Percentiles rank a stretch among this genome's conserved stretches.
Evolutionary conservation across 2,797 vertebrate species (phyloP).

Genomic region (Luscinia megarhynchos): DNA sequence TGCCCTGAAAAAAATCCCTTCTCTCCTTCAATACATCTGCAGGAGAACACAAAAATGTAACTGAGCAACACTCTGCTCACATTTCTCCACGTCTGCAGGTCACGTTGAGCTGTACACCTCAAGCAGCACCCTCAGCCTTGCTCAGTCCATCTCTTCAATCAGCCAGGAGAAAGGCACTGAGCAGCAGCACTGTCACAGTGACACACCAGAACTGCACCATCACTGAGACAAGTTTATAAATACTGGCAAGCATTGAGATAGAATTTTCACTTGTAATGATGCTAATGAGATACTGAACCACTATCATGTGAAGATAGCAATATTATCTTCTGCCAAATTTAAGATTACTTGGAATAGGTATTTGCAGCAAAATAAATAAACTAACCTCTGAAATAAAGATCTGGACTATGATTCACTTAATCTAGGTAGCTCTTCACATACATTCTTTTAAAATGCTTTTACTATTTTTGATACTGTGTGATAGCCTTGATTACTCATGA

Average conservation of each 20-base stretch:
- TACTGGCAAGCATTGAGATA: neutral
- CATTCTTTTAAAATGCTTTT: neutral
- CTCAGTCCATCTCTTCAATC: constrained; percentile 19
- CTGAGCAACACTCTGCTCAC: constrained; percentile 6
- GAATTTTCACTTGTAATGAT: neutral
- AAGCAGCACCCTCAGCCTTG: constrained; percentile 19
- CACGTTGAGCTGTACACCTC: neutral
- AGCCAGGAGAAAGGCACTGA: neutral
- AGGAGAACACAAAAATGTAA: constrained; percentile 2
- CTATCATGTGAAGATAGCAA: neutral
- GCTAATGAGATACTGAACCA: neutral
- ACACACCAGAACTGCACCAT: neutral
- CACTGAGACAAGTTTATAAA: neutral
- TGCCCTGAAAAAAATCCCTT: neutral
- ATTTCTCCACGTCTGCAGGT: constrained; percentile 30
- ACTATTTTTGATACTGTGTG: neutral
- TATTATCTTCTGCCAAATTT: neutral
- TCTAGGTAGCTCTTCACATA: neutral
- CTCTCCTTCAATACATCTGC: neutral
- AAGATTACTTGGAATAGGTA: neutral
- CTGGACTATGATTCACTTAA: neutral
- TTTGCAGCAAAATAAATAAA: neutral
- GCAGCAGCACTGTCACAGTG: constrained; percentile 1
- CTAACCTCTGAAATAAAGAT: constrained; percentile 1
- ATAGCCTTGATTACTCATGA: neutral